Percentiles rank a stretch among this genome's conserved stretches.
phyloP scores from a whole-genome alignment of 2,113 vertebrate genomes.

The Albula goreensis region DNA sequence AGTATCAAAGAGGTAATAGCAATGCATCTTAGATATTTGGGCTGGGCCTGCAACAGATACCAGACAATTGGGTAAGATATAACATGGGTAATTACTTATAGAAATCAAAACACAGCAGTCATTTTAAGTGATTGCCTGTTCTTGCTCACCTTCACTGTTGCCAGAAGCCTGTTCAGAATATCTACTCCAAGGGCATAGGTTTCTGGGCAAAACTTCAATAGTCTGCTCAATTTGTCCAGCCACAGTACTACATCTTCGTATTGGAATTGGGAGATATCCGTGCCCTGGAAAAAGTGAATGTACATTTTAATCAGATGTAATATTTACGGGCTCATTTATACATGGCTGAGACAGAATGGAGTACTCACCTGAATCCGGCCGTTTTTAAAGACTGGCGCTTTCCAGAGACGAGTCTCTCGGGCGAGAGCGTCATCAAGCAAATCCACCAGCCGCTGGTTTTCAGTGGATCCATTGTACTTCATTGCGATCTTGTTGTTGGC shows the following conservation, averaged over 20 bases:
- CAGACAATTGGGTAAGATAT: no score
- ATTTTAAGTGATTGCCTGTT: no score
- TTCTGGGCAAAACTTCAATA: constrained; percentile 67
- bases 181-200: constrained; percentile 69
- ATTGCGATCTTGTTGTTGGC: constrained; percentile 51
- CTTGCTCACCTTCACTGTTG: constrained; percentile 64
- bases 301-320: neutral
- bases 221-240: constrained; percentile 62
- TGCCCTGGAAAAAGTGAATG: constrained; percentile 50
- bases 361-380: constrained; percentile 63
- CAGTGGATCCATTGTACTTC: constrained; percentile 62
- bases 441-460: constrained; percentile 46
- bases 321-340: neutral
- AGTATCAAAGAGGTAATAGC: constrained; percentile 76
- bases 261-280: constrained; percentile 61
- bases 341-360: neutral
- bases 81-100: no score
- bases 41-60: constrained; percentile 64
- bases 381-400: constrained; percentile 65
- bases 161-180: constrained; percentile 68
- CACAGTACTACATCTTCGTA: constrained; percentile 67
- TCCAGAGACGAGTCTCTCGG: constrained; percentile 70
- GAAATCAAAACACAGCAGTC: neutral
- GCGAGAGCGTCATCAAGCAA: constrained; percentile 68
- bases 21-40: constrained; percentile 72